Evolutionary conservation across 1,140 invertebrate species (phyloP).

Genomic region (Sitodiplosis mosellana): DNA sequence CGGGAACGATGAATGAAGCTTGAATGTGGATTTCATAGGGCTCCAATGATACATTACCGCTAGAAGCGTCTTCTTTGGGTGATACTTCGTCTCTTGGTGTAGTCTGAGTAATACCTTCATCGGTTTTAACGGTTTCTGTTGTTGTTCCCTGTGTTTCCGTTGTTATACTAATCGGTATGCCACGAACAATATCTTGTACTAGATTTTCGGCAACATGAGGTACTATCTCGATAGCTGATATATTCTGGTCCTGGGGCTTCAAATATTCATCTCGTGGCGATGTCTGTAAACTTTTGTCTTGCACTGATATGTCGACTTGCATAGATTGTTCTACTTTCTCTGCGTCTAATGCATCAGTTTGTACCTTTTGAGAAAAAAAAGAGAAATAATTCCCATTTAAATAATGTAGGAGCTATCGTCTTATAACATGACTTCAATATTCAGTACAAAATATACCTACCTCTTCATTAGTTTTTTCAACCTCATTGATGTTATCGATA

Average conservation of each 20-base stretch:
- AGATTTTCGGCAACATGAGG: slow-evolving; percentile 18
- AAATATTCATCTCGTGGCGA: slow-evolving; percentile 14
- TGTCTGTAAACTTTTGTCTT: slow-evolving; percentile 31
- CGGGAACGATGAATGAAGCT: slow-evolving; percentile 36
- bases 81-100: slow-evolving; percentile 18
- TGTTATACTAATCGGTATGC: slow-evolving; percentile 14
- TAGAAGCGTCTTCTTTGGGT: slow-evolving; percentile 9
- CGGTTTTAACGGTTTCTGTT: slow-evolving; percentile 15
- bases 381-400: too few species aligned
- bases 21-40: slow-evolving; percentile 41
- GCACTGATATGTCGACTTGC: slow-evolving; percentile 33
- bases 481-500: too few species aligned
- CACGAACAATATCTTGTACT: slow-evolving; percentile 18
- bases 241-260: slow-evolving; percentile 1
- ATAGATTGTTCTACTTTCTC: slow-evolving; percentile 10
- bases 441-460: too few species aligned
- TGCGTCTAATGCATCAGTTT: not conserved
- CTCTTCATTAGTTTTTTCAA: too few species aligned
- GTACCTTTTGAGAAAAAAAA: too few species aligned
- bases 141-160: slow-evolving; percentile 14
- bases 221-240: slow-evolving; percentile 12
- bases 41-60: slow-evolving; percentile 27
- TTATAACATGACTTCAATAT: too few species aligned
- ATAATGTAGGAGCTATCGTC: too few species aligned
- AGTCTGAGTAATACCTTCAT: slow-evolving; percentile 27